These are phyloP conservation scores for Neopipo cinnamomea DNA, from an alignment of 2,113 vertebrate genomes.

Conservation along the genomic window DNA sequence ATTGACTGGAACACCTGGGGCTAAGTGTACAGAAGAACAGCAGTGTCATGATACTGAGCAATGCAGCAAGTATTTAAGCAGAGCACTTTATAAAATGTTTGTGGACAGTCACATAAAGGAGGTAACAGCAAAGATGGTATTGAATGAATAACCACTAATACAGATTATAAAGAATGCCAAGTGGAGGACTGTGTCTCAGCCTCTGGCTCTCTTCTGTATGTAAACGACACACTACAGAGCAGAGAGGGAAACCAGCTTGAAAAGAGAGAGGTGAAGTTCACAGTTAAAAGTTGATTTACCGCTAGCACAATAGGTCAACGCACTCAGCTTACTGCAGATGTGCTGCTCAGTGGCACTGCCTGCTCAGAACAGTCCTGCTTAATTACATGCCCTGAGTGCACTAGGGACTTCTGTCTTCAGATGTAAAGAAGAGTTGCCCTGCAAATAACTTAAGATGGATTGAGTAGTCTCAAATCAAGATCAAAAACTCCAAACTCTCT, in stretches of 20 bases:
- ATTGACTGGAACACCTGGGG: not conserved
- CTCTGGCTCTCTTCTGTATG: not conserved
- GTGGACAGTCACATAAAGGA: not conserved
- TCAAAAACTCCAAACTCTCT: not conserved
- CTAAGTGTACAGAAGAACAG: not conserved
- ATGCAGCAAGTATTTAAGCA: not conserved
- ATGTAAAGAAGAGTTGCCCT: not conserved
- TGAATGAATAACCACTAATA: not conserved
- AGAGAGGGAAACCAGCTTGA: not conserved
- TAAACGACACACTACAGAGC: not conserved
- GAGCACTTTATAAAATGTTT: not conserved
- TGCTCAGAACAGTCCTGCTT: not conserved
- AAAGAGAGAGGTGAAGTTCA: not conserved
- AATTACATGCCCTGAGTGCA: not conserved
- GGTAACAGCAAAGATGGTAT: not conserved
- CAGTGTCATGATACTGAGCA: not conserved
- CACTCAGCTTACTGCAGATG: not conserved
- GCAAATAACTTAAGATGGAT: not conserved
- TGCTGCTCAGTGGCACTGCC: not conserved
- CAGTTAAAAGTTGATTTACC: not conserved
- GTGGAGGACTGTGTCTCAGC: not conserved
- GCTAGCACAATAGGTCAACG: not conserved
- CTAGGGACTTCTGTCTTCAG: not conserved
- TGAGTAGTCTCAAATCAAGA: not conserved
- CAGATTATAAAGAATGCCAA: not conserved